Evolutionary conservation across 2,113 vertebrate genomes (phyloP).

Genomic region (Paradoxurus hermaphroditus): DNA sequence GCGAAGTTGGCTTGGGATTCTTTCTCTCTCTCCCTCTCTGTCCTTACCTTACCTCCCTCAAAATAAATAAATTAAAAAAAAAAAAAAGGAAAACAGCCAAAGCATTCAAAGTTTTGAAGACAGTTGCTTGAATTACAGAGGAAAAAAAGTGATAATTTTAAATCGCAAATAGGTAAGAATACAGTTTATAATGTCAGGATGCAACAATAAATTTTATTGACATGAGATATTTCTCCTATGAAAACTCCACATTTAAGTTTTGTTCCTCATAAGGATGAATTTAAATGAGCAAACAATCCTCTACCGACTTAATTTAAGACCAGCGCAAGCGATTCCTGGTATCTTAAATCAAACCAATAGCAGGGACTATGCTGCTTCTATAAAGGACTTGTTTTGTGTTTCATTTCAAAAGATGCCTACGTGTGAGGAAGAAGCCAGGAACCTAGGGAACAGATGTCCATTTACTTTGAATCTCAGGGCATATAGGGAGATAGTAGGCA

Average conservation of each 20-base stretch:
- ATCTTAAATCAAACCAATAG: conserved; percentile 16
- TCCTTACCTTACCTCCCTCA: no score
- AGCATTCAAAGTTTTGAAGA: not conserved
- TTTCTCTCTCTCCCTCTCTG: no score
- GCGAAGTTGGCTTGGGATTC: no score
- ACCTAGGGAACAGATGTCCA: not conserved
- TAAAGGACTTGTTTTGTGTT: conserved; percentile 13
- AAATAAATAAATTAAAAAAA: not conserved
- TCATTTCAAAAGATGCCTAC: not conserved
- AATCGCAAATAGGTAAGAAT: conserved; percentile 35
- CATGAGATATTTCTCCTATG: not conserved
- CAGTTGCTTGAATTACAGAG: not conserved
- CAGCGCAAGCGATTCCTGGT: not conserved
- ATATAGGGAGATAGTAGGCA: not conserved
- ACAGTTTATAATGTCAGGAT: conserved; percentile 41
- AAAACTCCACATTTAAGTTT: not conserved
- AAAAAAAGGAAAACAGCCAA: not conserved
- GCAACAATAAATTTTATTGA: conserved; percentile 17
- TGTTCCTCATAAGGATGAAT: conserved; percentile 30
- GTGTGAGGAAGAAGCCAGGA: not conserved
- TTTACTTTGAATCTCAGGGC: not conserved
- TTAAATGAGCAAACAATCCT: conserved; percentile 49
- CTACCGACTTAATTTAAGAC: conserved; percentile 11
- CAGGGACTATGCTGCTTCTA: not conserved
- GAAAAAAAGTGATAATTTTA: not conserved